A percentile compares a stretch with the other conserved stretches of the same genome.
These are phyloP conservation scores for Brotula barbata DNA, from an alignment of 2,797 vertebrate species.

Conservation along the genomic window DNA sequence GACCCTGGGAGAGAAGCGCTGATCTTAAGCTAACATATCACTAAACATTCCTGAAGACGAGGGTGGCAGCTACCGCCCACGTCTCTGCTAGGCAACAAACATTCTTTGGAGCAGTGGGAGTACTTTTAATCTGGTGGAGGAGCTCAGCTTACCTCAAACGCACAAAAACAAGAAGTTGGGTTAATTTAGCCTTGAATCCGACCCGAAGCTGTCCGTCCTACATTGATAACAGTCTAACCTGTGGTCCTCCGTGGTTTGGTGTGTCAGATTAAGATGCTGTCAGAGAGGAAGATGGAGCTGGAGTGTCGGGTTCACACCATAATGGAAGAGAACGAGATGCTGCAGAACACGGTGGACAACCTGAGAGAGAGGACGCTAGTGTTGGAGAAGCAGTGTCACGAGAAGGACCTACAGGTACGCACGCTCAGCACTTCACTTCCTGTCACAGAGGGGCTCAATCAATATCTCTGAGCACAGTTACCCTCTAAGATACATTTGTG, in stretches of 20 bases:
- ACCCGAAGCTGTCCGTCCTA: conserved; percentile 16
- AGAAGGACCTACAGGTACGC: conserved; percentile 92
- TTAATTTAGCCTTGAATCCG: conserved; percentile 35
- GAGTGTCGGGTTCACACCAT: conserved; percentile 85
- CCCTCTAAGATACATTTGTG: no score
- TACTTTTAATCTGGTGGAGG: conserved; percentile 61
- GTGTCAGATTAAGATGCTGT: conserved; percentile 93
- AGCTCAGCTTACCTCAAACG: conserved; percentile 45
- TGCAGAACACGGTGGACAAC: conserved; percentile 89
- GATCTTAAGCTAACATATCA: conserved; percentile 47
- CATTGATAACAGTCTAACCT: conserved; percentile 19
- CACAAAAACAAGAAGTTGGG: conserved; percentile 26
- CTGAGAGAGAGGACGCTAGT: conserved; percentile 89
- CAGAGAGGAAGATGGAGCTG: conserved; percentile 91
- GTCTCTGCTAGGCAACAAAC: conserved; percentile 72
- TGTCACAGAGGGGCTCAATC: no score
- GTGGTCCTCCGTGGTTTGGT: conserved; percentile 8
- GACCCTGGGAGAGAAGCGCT: conserved; percentile 10
- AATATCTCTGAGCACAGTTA: no score
- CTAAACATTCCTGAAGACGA: conserved; percentile 71
- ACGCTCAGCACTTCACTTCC: no score
- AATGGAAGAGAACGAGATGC: conserved; percentile 91
- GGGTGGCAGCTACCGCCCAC: conserved; percentile 67
- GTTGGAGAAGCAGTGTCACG: conserved; percentile 88
- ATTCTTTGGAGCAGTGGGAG: conserved; percentile 75